Evolutionary conservation across 2,888 invertebrate species (phyloP).

Genomic region (Ophion costatus): DNA sequence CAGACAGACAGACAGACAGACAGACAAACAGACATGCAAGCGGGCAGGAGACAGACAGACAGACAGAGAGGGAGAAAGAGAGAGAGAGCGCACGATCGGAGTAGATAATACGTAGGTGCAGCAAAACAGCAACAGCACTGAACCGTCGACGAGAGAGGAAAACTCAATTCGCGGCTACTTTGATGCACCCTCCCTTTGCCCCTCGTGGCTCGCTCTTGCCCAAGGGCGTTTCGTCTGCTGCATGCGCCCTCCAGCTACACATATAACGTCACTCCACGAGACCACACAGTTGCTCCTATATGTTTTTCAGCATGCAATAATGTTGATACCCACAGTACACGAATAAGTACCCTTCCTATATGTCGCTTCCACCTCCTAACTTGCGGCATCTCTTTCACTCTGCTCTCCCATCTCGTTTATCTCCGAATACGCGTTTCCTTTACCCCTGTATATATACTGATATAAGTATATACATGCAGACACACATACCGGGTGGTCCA

Average conservation of each 20-base stretch:
- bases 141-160: constrained; percentile 61
- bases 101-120: constrained; percentile 19
- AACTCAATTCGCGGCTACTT: constrained; percentile 78
- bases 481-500: no score
- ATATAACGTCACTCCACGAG: constrained; percentile 6
- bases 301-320: constrained; percentile 24
- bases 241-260: not conserved
- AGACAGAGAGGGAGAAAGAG: constrained; percentile 39
- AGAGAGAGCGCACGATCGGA: constrained; percentile 49
- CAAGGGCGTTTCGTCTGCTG: constrained; percentile 56
- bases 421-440: constrained; percentile 12
- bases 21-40: not conserved
- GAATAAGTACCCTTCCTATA: constrained; percentile 67
- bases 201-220: constrained; percentile 31
- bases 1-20: not conserved
- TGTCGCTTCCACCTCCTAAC: constrained; percentile 51
- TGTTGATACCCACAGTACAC: constrained; percentile 71
- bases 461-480: no score
- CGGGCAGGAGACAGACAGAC: constrained; percentile 41
- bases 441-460: not conserved
- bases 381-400: constrained; percentile 41
- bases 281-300: constrained; percentile 30
- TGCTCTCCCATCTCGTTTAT: constrained; percentile 49
- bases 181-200: constrained; percentile 71
- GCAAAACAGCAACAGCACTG: constrained; percentile 66